A percentile compares a stretch with the other conserved stretches of the same genome.
phyloP scores from a whole-genome alignment of 2,888 invertebrate species.

The Linnaemya vulpina region DNA sequence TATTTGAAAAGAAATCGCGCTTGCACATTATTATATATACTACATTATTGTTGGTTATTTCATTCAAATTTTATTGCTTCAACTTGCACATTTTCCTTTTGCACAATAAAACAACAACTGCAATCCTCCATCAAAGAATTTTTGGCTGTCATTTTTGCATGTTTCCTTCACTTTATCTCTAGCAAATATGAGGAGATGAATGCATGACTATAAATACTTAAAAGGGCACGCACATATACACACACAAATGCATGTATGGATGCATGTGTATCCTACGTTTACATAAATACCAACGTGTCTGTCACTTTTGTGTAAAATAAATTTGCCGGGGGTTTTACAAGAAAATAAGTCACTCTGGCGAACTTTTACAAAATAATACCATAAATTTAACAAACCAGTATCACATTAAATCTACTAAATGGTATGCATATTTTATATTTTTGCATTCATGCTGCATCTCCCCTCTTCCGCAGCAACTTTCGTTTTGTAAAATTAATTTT shows the following conservation, averaged over 20 bases:
- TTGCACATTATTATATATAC: slow-evolving; percentile 1
- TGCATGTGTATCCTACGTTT: background rate
- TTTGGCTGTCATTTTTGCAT: slow-evolving; percentile 56
- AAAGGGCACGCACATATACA: background rate
- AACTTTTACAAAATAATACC: background rate
- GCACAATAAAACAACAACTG: slow-evolving; percentile 53
- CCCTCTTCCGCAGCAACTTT: slow-evolving; percentile 6
- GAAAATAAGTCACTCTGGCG: slow-evolving; percentile 16
- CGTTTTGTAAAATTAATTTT: slow-evolving; percentile 30
- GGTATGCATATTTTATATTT: slow-evolving; percentile 7
- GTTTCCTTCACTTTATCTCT: slow-evolving; percentile 42
- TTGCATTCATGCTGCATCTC: background rate
- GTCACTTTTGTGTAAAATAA: slow-evolving; percentile 55
- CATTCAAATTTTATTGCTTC: background rate
- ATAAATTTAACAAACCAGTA: slow-evolving; percentile 39
- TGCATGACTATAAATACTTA: slow-evolving; percentile 22
- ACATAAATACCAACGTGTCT: slow-evolving; percentile 14
- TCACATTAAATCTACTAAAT: slow-evolving; percentile 25
- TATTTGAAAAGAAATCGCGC: background rate
- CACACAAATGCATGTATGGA: background rate
- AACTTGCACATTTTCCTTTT: slow-evolving; percentile 13
- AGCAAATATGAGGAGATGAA: slow-evolving; percentile 37
- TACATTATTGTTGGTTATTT: background rate
- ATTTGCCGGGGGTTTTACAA: slow-evolving; percentile 48
- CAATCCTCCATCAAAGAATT: slow-evolving; percentile 60